Base-by-base conservation (phyloP, 2,113 vertebrate species). In the Pleuronectes platessa region DNA sequence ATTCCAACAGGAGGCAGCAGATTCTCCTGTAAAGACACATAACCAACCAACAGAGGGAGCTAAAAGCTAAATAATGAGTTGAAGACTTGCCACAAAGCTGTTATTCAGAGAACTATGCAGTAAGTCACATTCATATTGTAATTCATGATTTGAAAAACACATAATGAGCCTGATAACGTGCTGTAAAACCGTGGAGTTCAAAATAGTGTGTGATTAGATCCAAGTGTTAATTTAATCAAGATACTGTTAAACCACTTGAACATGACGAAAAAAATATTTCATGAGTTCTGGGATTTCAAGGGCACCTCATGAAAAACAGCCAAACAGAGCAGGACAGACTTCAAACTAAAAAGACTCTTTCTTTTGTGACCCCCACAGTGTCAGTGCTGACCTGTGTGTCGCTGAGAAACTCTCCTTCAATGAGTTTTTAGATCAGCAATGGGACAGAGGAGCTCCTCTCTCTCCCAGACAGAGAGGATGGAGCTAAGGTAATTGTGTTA, bases 11-110 rank as follows among this genome's bases (percentile, higher is more conserved):
- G 27, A 42, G 61, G 27, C n/a, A 27, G 53, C 3, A 17, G 42
- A 1, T 60, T 62, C 2, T 35, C 7, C 53, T 74, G 6, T 31
- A 31, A 31, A 31, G 31, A 31, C 31, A 31, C 31, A 5, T 31
- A 31, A 31, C 31, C 31, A 56, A 62, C 90, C 92, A 90, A 73
- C 79, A 93, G 92, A 75, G 86, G 92, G 92, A 0, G 76, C 82
- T 89, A 82, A 56, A 80, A 47, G 49, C 87, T 86, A 80, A 87
- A 63, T 18, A 76, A 91, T 78, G 53, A 12, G 5, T 27, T 53
- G 3, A 2, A n/a, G 26, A 59, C n/a, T 68, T 8, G 49, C 56
- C 40, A 24, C 54, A 51, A 24, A 42, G 13, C 40, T 35, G n/a
- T 3, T 40, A 18, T 31, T 60, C 23, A 26, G n/a, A 67, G 20